phyloP scores from a whole-genome alignment of 1,140 invertebrate genomes.

The Dendroctonus ponderosae region DNA sequence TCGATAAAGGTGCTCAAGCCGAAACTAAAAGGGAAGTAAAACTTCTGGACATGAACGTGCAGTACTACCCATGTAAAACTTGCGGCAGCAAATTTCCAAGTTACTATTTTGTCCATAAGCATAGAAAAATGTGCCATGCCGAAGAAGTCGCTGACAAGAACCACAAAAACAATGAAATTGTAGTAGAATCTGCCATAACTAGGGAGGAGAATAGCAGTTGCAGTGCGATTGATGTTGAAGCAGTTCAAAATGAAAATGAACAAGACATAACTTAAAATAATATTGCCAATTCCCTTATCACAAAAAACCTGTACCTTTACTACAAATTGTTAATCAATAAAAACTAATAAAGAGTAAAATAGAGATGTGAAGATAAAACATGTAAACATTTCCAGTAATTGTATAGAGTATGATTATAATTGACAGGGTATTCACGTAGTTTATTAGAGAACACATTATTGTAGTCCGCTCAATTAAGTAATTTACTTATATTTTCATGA shows the following conservation, averaged over 20 bases:
- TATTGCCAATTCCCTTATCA: neutral
- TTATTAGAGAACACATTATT: neutral
- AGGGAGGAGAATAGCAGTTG: slow-evolving; percentile 36
- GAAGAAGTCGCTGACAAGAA: slow-evolving; percentile 55
- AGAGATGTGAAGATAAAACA: slow-evolving; percentile 25
- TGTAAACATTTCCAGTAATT: slow-evolving; percentile 28
- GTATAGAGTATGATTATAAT: slow-evolving; percentile 16
- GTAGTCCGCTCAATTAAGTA: neutral
- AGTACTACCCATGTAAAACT: slow-evolving; percentile 90
- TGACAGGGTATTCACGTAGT: slow-evolving; percentile 4
- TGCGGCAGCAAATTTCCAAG: slow-evolving; percentile 89
- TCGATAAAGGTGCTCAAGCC: slow-evolving; percentile 45
- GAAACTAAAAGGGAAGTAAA: slow-evolving; percentile 58
- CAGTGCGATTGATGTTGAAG: slow-evolving; percentile 47
- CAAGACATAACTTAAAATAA: slow-evolving; percentile 22
- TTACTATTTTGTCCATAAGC: slow-evolving; percentile 92
- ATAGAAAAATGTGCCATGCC: slow-evolving; percentile 79
- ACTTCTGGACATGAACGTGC: slow-evolving; percentile 75
- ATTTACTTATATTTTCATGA: too few species aligned
- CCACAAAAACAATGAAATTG: slow-evolving; percentile 47
- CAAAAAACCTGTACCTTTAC: neutral
- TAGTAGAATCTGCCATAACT: slow-evolving; percentile 35
- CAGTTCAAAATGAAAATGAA: slow-evolving; percentile 32
- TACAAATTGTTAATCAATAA: slow-evolving; percentile 19
- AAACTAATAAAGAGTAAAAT: slow-evolving; percentile 19